Conservation (phyloP, 1,140 invertebrate species). For the Papilio polyxenes region DNA sequence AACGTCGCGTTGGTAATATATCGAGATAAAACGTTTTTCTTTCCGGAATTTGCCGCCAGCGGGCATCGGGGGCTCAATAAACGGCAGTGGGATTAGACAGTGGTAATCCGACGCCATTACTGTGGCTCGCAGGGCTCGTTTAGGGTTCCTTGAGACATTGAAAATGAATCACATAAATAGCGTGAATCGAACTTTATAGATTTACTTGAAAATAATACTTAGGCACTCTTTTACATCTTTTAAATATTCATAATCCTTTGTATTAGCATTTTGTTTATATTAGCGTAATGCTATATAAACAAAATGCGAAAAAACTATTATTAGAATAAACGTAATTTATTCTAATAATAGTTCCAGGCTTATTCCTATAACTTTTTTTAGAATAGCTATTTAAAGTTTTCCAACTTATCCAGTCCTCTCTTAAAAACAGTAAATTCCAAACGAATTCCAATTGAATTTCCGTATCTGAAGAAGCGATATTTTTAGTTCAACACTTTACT, state of each 20-base stretch:
- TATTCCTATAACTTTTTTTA: too few relatives aligned
- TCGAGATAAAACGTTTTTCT: conserved; percentile 30
- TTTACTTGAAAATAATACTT: neutral
- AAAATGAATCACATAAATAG: conserved; percentile 17
- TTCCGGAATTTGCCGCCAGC: conserved; percentile 7
- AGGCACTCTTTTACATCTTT: neutral
- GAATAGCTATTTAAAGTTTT: too few relatives aligned
- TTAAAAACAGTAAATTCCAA: too few relatives aligned
- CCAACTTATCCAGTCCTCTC: too few relatives aligned
- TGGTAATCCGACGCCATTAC: conserved; percentile 33
- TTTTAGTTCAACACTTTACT: neutral
- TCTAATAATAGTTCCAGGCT: too few relatives aligned
- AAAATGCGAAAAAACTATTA: too few relatives aligned
- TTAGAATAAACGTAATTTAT: too few relatives aligned
- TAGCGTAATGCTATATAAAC: too few relatives aligned
- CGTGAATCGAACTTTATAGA: neutral
- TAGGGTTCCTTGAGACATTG: conserved; percentile 10
- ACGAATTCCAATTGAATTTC: neutral
- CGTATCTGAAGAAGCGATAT: neutral
- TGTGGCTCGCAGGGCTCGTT: conserved; percentile 8
- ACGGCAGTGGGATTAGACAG: conserved; percentile 29
- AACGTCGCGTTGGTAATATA: conserved; percentile 12
- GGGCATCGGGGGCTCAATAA: conserved; percentile 24
- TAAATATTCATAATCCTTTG: too few relatives aligned
- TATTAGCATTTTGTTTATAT: too few relatives aligned